phyloP scores from a whole-genome alignment of 2,113 vertebrate genomes.

The Syrrhaptes paradoxus region DNA sequence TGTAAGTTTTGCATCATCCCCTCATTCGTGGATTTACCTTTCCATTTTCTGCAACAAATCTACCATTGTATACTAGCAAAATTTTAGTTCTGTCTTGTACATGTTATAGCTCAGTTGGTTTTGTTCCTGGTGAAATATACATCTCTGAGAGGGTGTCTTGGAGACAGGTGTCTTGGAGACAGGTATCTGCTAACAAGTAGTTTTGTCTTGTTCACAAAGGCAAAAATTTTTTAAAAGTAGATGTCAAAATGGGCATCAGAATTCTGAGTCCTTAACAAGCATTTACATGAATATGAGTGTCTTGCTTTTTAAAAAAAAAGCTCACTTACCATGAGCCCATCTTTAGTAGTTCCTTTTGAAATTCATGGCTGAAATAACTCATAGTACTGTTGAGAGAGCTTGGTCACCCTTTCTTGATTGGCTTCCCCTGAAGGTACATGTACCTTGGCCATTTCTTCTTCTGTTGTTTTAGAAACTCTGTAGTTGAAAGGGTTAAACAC shows the following conservation, averaged over 20 bases:
- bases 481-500: conserved; percentile 20
- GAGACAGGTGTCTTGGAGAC: neutral
- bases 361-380: neutral
- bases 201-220: neutral
- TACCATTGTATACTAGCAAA: neutral
- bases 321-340: neutral
- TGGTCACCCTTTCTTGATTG: neutral
- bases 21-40: neutral
- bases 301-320: neutral
- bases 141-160: neutral
- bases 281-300: neutral
- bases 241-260: neutral
- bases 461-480: neutral
- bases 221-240: neutral
- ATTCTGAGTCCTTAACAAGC: neutral
- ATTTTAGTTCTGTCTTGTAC: neutral
- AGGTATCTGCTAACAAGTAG: neutral
- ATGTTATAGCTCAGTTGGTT: neutral
- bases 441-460: neutral
- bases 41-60: conserved; percentile 32
- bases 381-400: neutral
- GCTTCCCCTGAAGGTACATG: fast-evolving
- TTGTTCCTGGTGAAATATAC: neutral
- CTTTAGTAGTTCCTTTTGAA: neutral
- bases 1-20: neutral